Evolutionary conservation across 1,140 invertebrate species (phyloP), one percentile per base, ranked within the genome.

Genomic region (Sarcophaga peregrina): DNA sequence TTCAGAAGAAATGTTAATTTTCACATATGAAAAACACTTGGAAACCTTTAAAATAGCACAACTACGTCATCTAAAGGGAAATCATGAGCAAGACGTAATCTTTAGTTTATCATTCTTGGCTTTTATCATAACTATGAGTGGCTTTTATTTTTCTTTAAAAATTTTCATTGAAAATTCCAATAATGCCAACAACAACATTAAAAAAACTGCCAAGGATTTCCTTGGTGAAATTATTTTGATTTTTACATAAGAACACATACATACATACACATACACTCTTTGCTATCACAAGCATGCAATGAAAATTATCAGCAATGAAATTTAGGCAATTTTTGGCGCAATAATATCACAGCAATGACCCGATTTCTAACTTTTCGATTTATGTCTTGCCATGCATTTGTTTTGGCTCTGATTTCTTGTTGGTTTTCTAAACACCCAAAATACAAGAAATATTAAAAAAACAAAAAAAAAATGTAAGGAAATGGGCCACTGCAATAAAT

Each of bases 301-400:
- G 20, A 78, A 78, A 50, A 50, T 78, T 78, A 78, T 78, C 75
- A 52, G 17, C 48, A 52, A 52, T n/a, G 17, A 78, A 78, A 78
- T 78, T 78, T 78, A 50, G 75, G 47, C 25, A 78, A 52, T 50
- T 78, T 78, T 78, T 78, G 75, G 75, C 75, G 75, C 75, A 78
- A 78, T 78, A 78, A 78, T 78, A 78, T 78, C 75, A 78, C 47
- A 78, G 74, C n/a, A 76, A 76, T 78, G 75, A 78, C 75, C 75
- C 20, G 25, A 15, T 78, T 78, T 78, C 13, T 25, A 8, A 48
- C 15, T 48, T 48, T 17, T 78, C 50, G 17, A 46, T 50, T 68
- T 68, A 2, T 25, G 17, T n/a, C 15, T 58, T 13, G 7, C 54
- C 54, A 48, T 72, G 45, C 13, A 76, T 5, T 48, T n/a, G 37